Evolutionary conservation across 2,113 vertebrate genomes (phyloP).

Genomic region (Cyanocitta stelleri): DNA sequence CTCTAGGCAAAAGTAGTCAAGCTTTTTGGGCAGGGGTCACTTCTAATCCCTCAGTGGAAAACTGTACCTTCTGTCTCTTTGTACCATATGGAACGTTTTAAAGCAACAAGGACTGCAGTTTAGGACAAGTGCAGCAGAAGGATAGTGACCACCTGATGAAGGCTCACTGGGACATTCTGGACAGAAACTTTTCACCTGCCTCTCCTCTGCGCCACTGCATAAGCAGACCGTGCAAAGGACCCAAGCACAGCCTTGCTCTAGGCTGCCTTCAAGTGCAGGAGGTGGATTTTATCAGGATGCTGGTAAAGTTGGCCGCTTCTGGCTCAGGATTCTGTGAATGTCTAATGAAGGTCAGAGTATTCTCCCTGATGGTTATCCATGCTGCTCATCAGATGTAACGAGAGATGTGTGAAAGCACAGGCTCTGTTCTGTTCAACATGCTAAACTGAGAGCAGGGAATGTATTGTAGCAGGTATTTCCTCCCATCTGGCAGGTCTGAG

Average conservation of each 20-base stretch:
- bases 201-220: not conserved
- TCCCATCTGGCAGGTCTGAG: not conserved
- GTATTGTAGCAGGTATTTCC: not conserved
- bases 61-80: not conserved
- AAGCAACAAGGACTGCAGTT: not conserved
- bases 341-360: not conserved
- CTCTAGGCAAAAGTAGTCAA: not conserved
- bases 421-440: not conserved
- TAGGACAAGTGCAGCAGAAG: slow-evolving; percentile 14
- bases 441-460: not conserved
- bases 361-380: not conserved
- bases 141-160: not conserved
- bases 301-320: not conserved
- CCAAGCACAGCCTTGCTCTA: not conserved
- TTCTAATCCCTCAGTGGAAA: not conserved
- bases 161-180: not conserved
- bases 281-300: not conserved
- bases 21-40: not conserved
- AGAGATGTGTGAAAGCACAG: not conserved
- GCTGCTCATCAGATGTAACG: not conserved
- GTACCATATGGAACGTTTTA: not conserved
- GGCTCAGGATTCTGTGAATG: not conserved
- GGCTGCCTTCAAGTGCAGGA: not conserved
- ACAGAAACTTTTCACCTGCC: not conserved
- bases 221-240: not conserved